These are phyloP conservation scores for Ciconia nigra DNA, from an alignment of 2,797 vertebrate genomes.

Conservation along the genomic window DNA sequence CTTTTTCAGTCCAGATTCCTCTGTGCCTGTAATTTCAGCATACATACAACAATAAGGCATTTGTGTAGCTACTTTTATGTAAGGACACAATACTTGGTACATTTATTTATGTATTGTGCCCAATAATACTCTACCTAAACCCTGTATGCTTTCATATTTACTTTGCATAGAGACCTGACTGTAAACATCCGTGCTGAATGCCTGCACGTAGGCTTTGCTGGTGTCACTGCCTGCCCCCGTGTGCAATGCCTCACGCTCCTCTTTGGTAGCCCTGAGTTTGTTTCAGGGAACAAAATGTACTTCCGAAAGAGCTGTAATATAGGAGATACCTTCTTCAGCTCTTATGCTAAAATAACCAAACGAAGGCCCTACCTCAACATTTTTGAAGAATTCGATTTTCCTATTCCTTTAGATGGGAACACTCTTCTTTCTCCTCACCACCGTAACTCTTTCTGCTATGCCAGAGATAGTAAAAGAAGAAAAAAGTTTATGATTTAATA, in stretches of 20 bases:
- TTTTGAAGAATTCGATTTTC: background rate
- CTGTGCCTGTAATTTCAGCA: background rate
- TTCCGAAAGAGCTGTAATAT: background rate
- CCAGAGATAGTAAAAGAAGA: background rate
- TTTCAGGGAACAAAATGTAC: background rate
- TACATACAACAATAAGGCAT: fast-evolving
- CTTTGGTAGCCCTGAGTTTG: background rate
- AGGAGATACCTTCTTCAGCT: background rate
- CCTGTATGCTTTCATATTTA: background rate
- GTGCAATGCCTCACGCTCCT: fast-evolving
- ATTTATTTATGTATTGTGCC: background rate
- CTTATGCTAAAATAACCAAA: background rate
- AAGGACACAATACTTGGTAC: background rate
- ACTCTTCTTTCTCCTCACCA: background rate
- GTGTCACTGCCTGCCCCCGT: fast-evolving
- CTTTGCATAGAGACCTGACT: background rate
- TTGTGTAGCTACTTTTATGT: background rate
- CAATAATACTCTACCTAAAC: background rate
- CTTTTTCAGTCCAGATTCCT: background rate
- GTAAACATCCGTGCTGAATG: background rate
- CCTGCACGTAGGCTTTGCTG: background rate
- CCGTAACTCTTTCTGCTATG: background rate
- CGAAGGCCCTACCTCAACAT: background rate
- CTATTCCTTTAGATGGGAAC: background rate
- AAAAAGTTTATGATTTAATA: background rate